Conservation (phyloP, 2,113 vertebrate genomes). For the Phalacrocorax brasilianus region DNA sequence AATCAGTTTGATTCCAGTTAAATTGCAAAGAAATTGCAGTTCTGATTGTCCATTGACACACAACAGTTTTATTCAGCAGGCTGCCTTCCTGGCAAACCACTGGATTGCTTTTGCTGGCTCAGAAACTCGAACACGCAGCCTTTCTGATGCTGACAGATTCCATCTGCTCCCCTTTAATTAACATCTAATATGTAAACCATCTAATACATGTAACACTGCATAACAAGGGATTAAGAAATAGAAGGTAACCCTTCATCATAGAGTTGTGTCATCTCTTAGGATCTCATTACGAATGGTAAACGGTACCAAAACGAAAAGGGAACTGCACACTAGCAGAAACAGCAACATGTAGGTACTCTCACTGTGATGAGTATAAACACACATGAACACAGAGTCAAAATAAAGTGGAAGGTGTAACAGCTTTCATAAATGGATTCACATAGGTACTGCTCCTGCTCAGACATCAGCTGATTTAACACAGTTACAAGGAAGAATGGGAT, state of each 20-base stretch:
- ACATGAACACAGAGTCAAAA: not conserved
- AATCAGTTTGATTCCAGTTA: not conserved
- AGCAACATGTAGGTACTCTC: not conserved
- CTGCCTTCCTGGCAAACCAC: not conserved
- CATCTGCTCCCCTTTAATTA: slow-evolving; percentile 68
- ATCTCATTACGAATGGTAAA: not conserved
- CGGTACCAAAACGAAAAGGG: not conserved
- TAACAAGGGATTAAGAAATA: slow-evolving; percentile 66
- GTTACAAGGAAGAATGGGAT: slow-evolving; percentile 1
- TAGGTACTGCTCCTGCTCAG: not conserved
- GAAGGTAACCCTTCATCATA: slow-evolving; percentile 52
- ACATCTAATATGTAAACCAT: slow-evolving; percentile 65
- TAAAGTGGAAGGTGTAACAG: not conserved
- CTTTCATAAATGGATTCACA: not conserved
- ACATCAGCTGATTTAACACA: not conserved
- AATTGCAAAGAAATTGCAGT: not conserved
- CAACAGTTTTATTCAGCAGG: not conserved
- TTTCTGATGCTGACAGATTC: slow-evolving; percentile 69
- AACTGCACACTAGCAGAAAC: not conserved
- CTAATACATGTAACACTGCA: slow-evolving; percentile 58
- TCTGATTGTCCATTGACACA: not conserved
- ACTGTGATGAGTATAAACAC: not conserved
- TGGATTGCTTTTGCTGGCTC: slow-evolving; percentile 39
- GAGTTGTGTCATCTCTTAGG: slow-evolving; percentile 14
- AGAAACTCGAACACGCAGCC: not conserved